Conservation (phyloP, 2,797 vertebrate species). For the Babyrousa celebensis region DNA sequence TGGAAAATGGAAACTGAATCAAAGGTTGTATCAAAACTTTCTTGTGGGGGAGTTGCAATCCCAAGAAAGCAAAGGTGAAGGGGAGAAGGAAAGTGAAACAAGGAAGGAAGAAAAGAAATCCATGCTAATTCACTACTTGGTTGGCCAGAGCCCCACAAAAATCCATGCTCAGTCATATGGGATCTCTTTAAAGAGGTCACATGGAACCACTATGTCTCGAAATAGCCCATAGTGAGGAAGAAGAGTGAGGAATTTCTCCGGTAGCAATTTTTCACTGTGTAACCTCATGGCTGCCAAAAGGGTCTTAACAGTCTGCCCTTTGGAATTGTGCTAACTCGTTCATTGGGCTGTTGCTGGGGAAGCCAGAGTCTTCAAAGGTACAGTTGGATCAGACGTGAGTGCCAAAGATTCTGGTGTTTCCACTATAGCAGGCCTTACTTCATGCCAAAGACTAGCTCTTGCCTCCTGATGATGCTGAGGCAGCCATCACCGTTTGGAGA, state of each 20-base stretch:
- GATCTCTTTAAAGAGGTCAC: not conserved
- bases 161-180: not conserved
- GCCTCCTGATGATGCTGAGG: not conserved
- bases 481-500: not conserved
- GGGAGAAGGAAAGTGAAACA: not conserved
- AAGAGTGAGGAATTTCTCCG: conserved; percentile 1
- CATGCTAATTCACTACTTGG: not conserved
- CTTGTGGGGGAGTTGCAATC: not conserved
- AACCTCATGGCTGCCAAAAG: not conserved
- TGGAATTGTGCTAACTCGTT: conserved; percentile 30
- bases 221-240: not conserved
- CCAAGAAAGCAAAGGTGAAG: not conserved
- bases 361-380: conserved; percentile 17
- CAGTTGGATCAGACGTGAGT: not conserved
- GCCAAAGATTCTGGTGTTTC: not conserved
- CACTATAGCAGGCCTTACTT: not conserved
- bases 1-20: not conserved
- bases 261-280: not conserved
- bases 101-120: not conserved
- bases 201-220: not conserved
- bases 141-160: not conserved
- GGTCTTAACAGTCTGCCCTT: not conserved
- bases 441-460: not conserved
- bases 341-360: conserved; percentile 49
- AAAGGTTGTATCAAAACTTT: not conserved